Conservation (phyloP, 2,888 invertebrate species). For the Caenorhabditis sp. region DNA sequence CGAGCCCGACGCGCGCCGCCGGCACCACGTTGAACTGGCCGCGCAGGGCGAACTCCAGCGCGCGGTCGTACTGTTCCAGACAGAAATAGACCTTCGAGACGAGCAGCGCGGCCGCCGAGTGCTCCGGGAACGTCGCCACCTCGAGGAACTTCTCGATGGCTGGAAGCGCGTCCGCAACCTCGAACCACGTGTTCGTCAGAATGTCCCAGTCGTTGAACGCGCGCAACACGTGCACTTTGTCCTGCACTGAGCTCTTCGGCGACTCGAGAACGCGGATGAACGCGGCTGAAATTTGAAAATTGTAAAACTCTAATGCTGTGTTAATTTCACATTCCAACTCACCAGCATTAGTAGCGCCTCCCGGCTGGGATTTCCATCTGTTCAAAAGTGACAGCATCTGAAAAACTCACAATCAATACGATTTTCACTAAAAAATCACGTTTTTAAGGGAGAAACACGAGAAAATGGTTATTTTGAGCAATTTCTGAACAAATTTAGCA, state of each 20-base stretch:
- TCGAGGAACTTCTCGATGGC: conserved; percentile 42
- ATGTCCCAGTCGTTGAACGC: conserved; percentile 57
- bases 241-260: conserved; percentile 14
- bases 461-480: no score
- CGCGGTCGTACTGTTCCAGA: conserved; percentile 51
- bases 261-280: conserved; percentile 56
- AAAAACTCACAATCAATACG: no score
- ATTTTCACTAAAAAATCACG: no score
- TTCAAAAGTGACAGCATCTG: conserved; percentile 62
- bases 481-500: no score
- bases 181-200: conserved; percentile 53
- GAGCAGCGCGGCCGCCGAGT: conserved; percentile 38
- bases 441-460: no score
- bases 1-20: conserved; percentile 23
- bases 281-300: conserved; percentile 9
- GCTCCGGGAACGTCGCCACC: conserved; percentile 34
- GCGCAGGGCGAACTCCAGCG: conserved; percentile 51
- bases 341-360: conserved; percentile 55
- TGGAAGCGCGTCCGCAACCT: conserved; percentile 54
- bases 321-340: not conserved
- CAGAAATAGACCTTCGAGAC: conserved; percentile 55
- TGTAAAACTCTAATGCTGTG: not conserved
- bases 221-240: conserved; percentile 45
- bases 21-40: conserved; percentile 54
- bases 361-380: conserved; percentile 50